A percentile compares a stretch with the other conserved stretches of the same genome.
These are phyloP conservation scores for Xerus rutilus DNA, from an alignment of 2,797 vertebrate genomes.

Conservation along the genomic window DNA sequence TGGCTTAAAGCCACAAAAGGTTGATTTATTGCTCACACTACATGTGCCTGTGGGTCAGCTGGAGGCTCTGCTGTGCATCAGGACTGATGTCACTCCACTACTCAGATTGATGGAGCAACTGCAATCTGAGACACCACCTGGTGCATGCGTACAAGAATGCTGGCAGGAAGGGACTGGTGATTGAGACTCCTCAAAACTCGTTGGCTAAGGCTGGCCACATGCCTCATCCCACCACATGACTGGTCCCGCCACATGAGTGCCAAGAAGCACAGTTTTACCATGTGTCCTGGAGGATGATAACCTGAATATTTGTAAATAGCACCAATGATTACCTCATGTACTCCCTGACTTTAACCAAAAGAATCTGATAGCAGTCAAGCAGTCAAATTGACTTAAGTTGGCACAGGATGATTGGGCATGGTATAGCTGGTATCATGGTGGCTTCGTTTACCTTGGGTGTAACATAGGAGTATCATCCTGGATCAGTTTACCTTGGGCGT, in stretches of 20 bases:
- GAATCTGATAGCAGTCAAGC: neutral
- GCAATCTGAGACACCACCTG: neutral
- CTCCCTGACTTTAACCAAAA: neutral
- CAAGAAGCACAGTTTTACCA: neutral
- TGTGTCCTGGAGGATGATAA: neutral
- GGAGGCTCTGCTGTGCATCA: neutral
- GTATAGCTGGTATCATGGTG: neutral
- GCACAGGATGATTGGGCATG: neutral
- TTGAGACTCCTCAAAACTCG: neutral
- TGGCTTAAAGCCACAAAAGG: neutral
- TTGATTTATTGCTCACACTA: neutral
- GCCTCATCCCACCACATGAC: too few relatives aligned
- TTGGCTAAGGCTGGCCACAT: neutral
- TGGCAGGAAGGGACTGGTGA: neutral
- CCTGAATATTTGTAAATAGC: neutral
- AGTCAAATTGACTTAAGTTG: neutral
- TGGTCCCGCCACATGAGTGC: fast-evolving
- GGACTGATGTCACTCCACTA: neutral
- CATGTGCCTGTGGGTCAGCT: too few relatives aligned
- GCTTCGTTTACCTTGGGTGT: neutral
- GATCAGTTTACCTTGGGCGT: neutral
- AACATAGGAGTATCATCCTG: neutral
- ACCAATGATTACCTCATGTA: neutral
- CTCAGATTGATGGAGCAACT: fast-evolving
- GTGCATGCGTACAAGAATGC: neutral